phyloP scores from a whole-genome alignment of 92 coral and sea anemone species.

The Scolanthus callimorphus region DNA sequence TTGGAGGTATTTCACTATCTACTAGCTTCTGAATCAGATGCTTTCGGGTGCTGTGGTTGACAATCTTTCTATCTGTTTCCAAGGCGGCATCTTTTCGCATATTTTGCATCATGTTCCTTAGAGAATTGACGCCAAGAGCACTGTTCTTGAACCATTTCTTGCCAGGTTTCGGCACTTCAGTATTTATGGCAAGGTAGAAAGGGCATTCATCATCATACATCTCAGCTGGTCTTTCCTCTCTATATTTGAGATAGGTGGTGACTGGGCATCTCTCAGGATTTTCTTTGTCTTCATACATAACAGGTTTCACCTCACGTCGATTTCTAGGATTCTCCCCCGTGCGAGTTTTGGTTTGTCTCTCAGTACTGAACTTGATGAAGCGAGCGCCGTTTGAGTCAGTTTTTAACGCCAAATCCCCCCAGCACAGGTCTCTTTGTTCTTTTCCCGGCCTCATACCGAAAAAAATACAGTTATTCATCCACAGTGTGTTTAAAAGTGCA shows the following conservation, averaged over 20 bases:
- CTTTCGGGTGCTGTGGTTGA: constrained; percentile 74
- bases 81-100: constrained; percentile 25
- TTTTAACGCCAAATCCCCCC: constrained; percentile 48
- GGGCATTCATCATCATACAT: constrained; percentile 39
- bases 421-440: constrained; percentile 47
- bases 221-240: constrained; percentile 38
- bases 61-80: constrained; percentile 35
- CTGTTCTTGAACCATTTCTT: constrained; percentile 39
- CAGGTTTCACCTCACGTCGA: too few species aligned
- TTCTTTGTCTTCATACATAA: too few species aligned
- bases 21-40: too few species aligned
- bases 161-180: constrained; percentile 45
- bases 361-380: constrained; percentile 27
- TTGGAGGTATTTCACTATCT: too few species aligned
- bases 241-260: constrained; percentile 40
- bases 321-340: too few species aligned
- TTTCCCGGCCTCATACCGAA: constrained; percentile 61
- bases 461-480: constrained; percentile 41
- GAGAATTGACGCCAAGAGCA: constrained; percentile 48
- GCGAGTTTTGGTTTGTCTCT: too few species aligned
- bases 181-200: constrained; percentile 52
- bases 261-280: constrained; percentile 59
- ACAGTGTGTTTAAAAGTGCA: constrained; percentile 31
- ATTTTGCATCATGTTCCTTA: constrained; percentile 35
- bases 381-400: constrained; percentile 34